phyloP scores from a whole-genome alignment of 1,140 invertebrate genomes.

The Eriocheir sinensis region DNA sequence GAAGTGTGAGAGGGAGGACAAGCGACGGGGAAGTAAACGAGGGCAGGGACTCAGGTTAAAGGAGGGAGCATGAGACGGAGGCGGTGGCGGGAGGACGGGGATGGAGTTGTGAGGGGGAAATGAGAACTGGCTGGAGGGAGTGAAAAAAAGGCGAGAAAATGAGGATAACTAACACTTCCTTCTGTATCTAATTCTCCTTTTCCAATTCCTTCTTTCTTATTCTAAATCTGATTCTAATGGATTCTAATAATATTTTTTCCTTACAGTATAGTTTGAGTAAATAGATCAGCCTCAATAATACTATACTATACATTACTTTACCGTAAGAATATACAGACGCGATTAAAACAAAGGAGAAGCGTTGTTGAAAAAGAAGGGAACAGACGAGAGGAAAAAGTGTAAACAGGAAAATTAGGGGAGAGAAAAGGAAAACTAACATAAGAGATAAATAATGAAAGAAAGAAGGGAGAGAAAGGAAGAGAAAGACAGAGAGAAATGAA shows the following conservation, averaged over 20 bases:
- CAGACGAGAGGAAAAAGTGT: background rate
- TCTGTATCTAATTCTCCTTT: too few relatives aligned
- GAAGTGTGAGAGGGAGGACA: too few relatives aligned
- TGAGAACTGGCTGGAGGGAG: background rate
- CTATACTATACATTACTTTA: too few relatives aligned
- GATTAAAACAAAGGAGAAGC: background rate
- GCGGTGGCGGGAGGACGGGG: background rate
- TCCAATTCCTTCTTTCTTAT: too few relatives aligned
- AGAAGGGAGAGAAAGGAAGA: background rate
- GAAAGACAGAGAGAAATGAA: background rate
- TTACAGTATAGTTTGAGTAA: too few relatives aligned
- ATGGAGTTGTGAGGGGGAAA: background rate
- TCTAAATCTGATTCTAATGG: too few relatives aligned
- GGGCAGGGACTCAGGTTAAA: too few relatives aligned
- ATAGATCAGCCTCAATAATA: too few relatives aligned
- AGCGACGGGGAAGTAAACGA: too few relatives aligned
- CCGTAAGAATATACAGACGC: too few relatives aligned
- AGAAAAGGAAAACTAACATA: background rate
- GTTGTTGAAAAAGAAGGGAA: conserved; percentile 6
- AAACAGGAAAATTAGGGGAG: background rate
- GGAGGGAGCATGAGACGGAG: conserved; percentile 33
- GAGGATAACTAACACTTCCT: too few relatives aligned
- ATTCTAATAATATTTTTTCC: too few relatives aligned
- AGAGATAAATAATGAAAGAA: background rate
- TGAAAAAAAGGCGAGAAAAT: background rate